Evolutionary conservation across 2,888 invertebrate genomes (phyloP).

Genomic region (Synanthedon andrenaeformis): DNA sequence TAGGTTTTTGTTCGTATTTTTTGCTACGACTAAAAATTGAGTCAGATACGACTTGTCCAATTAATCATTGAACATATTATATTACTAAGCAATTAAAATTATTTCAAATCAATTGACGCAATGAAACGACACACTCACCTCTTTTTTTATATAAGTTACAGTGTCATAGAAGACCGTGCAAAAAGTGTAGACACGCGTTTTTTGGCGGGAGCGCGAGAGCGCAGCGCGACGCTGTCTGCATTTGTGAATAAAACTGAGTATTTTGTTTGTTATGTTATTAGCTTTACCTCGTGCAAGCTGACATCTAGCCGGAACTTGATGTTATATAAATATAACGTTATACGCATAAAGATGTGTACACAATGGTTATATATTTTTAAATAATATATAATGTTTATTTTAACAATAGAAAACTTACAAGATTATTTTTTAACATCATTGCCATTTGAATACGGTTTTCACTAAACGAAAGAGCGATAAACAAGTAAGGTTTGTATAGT

Average conservation of each 20-base stretch:
- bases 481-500: too few species aligned
- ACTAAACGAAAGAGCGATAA: too few species aligned
- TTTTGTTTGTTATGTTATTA: slow-evolving; percentile 19
- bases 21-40: not conserved
- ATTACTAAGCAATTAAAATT: not conserved
- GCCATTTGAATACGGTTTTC: too few species aligned
- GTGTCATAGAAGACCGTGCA: slow-evolving; percentile 6
- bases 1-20: not conserved
- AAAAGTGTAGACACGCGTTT: slow-evolving; percentile 9
- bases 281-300: slow-evolving; percentile 10
- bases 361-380: slow-evolving; percentile 5
- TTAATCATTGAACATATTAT: not conserved
- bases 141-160: not conserved
- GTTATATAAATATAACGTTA: slow-evolving; percentile 6
- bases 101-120: not conserved
- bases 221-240: slow-evolving; percentile 4
- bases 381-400: too few species aligned
- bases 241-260: slow-evolving; percentile 12
- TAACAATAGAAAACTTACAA: too few species aligned
- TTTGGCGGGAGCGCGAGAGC: slow-evolving; percentile 10
- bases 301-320: slow-evolving; percentile 35
- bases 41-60: not conserved
- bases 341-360: slow-evolving; percentile 13
- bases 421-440: too few species aligned
- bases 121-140: not conserved